These are phyloP conservation scores for Anastatus disparis DNA, from an alignment of 1,140 invertebrate species.

Conservation along the genomic window DNA sequence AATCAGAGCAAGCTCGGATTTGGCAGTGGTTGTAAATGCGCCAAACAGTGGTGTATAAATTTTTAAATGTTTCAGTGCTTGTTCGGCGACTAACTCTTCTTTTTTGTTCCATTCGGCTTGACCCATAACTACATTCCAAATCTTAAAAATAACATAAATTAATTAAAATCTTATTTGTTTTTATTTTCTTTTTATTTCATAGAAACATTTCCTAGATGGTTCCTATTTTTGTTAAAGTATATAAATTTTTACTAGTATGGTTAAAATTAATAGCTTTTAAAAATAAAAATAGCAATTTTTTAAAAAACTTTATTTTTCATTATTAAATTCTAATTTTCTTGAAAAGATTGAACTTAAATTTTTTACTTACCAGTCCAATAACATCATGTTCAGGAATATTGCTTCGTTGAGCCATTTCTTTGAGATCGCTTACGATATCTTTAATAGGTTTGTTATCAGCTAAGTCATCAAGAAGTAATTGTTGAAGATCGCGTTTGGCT, in stretches of 20 bases:
- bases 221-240: constrained; percentile 18
- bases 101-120: constrained; percentile 98
- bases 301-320: too few species aligned
- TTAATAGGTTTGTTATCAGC: constrained; percentile 82
- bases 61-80: constrained; percentile 90
- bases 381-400: constrained; percentile 90
- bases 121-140: constrained; percentile 94
- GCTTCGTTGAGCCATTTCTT: constrained; percentile 84
- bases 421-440: constrained; percentile 85
- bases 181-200: too few species aligned
- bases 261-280: constrained; percentile 15
- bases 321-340: too few species aligned
- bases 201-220: too few species aligned
- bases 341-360: too few species aligned
- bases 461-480: constrained; percentile 81
- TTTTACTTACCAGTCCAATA: constrained; percentile 76
- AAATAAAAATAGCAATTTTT: too few species aligned
- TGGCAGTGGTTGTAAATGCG: constrained; percentile 84
- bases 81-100: constrained; percentile 94
- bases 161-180: too few species aligned
- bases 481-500: constrained; percentile 83
- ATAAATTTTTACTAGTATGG: not conserved
- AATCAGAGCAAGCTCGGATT: constrained; percentile 87
- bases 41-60: constrained; percentile 86
- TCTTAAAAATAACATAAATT: constrained; percentile 62